Base-by-base conservation (phyloP, 1,140 invertebrate genomes). In the Drosophila triauraria region DNA sequence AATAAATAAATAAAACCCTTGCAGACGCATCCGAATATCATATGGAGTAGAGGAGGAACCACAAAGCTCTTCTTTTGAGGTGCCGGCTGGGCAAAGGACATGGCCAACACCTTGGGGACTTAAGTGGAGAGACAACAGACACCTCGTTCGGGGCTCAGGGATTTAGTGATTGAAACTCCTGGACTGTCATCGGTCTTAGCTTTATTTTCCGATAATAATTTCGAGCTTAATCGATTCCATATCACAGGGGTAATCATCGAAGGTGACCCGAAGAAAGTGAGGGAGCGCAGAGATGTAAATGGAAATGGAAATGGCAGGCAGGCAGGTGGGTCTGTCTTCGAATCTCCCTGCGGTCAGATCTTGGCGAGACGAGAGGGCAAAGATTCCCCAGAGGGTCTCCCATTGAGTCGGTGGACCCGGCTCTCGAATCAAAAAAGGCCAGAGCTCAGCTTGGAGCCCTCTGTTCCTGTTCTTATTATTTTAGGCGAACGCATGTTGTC, bases 1-100 rank as follows among this genome's bases (percentile, higher is more conserved):
- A 75, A 81, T 80, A 82, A 82, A 82, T 82, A 82, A 82, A 82
- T 82, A 78, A 80, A 75, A 76, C 48, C 75, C 46, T 62, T 75
- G 60, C 74, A 74, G 63, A 82, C 35, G 43, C 58, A 57, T 54
- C 44, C 78, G 23, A 81, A 71, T 64, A 75, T 62, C 40, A 54
- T 35, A 13, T 8, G 50, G 6, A 27, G 50, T 30, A 0, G 17
- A 12, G 8, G 32, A 35, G 50, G n/a, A 15, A 1, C 17, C 51
- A 8, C 17, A 10, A 20, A 20, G 12, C 2, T 56, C 53, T 25
- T 56, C 53, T 25, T 56, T 56, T 40, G 20, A 56, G 53, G 20
- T 56, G 53, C 53, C 10, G 44, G 44, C 4, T 10, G 20, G 43
- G 9, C 17, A 46, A 46, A 56, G 53, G 53, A 40, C 53, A 56